Conservation (phyloP, 2,888 invertebrate species). For the Aethes cnicana region DNA sequence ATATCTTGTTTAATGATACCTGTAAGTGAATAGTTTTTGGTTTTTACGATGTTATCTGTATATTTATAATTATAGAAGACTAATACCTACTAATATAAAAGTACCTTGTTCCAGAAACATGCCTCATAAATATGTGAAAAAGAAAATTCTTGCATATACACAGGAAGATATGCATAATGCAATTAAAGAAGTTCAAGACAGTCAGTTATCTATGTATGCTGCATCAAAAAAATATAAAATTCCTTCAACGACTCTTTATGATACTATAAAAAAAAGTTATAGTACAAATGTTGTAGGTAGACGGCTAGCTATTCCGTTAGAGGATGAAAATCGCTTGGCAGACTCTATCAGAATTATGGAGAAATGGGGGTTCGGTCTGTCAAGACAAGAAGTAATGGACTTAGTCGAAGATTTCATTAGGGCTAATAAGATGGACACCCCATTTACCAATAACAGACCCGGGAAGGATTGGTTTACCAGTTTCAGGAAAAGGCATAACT, state of each 20-base stretch:
- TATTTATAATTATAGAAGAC: background rate
- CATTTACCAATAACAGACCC: background rate
- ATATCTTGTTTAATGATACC: background rate
- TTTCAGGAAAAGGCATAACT: background rate
- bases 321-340: constrained; percentile 6
- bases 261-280: constrained; percentile 1
- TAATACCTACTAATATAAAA: background rate
- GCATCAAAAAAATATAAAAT: constrained; percentile 1
- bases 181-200: background rate
- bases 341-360: constrained; percentile 3
- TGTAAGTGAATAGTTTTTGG: background rate
- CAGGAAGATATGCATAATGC: constrained; percentile 1
- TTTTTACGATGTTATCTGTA: background rate
- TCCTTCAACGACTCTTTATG: constrained; percentile 2
- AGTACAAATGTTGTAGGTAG: constrained; percentile 5
- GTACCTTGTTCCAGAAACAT: constrained; percentile 2
- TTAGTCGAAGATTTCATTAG: background rate
- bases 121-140: constrained; percentile 3
- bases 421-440: background rate
- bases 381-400: background rate
- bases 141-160: background rate
- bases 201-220: constrained; percentile 6
- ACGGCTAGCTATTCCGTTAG: constrained; percentile 4
- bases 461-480: background rate
- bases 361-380: constrained; percentile 9